Percentiles rank a stretch among this genome's conserved stretches.
phyloP scores from a whole-genome alignment of 2,888 invertebrate genomes.

The Orthonychiurus folsomi region DNA sequence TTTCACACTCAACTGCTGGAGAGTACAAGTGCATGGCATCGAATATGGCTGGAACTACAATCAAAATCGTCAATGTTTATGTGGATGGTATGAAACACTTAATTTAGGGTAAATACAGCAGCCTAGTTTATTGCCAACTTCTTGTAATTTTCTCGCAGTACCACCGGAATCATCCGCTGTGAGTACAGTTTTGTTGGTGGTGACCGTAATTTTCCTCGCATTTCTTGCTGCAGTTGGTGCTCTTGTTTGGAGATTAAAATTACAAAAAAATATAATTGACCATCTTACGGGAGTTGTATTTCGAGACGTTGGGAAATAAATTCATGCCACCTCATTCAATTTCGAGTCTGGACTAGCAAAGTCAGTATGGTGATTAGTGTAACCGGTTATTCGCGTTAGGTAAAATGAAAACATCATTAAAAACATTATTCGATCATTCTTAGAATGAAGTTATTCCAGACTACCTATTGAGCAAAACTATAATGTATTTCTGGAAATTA shows the following conservation, averaged over 20 bases:
- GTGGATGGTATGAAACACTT: constrained; percentile 28
- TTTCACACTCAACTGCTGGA: constrained; percentile 31
- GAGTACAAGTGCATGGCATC: constrained; percentile 26
- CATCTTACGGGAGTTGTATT: constrained; percentile 38
- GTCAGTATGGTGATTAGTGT: too few relatives aligned
- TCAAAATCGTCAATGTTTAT: constrained; percentile 25
- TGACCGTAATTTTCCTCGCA: background rate
- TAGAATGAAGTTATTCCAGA: too few relatives aligned
- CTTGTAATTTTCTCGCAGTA: constrained; percentile 1
- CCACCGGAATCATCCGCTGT: background rate
- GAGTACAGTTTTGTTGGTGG: background rate
- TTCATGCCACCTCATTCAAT: too few relatives aligned
- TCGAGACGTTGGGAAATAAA: constrained; percentile 26
- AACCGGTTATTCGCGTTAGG: too few relatives aligned
- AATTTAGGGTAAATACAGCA: background rate
- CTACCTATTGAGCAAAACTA: too few relatives aligned
- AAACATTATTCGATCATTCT: too few relatives aligned
- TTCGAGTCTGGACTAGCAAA: too few relatives aligned
- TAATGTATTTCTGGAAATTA: too few relatives aligned
- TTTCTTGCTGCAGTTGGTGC: constrained; percentile 25
- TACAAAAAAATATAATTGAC: constrained; percentile 36
- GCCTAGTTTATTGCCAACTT: background rate
- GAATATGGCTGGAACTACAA: constrained; percentile 31
- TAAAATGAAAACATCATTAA: too few relatives aligned
- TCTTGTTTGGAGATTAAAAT: constrained; percentile 35